These are phyloP conservation scores for Alligator mississippiensis DNA, from an alignment of 2,113 vertebrate species.

Conservation along the genomic window DNA sequence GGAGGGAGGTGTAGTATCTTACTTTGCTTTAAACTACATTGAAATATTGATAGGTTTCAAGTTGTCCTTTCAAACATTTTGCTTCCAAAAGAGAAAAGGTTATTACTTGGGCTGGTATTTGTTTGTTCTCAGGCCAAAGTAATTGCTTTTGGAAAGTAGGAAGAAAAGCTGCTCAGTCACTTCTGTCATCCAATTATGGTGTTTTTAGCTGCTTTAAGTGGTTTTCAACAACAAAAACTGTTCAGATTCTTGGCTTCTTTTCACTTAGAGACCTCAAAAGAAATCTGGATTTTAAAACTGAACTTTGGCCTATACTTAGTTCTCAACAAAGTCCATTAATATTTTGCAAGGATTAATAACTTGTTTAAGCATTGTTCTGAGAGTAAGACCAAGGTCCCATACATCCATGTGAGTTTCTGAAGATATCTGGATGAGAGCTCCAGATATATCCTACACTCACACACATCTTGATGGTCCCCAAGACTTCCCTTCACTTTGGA, in stretches of 20 bases:
- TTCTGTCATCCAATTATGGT: not conserved
- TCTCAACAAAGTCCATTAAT: not conserved
- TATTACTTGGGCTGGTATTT: not conserved
- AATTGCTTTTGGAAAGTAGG: not conserved
- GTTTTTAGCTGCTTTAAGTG: not conserved
- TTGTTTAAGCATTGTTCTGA: not conserved
- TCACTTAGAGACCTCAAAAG: not conserved
- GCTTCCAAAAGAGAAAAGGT: not conserved
- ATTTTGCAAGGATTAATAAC: not conserved
- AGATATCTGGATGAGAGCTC: not conserved
- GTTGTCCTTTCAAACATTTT: not conserved
- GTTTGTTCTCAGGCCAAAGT: not conserved
- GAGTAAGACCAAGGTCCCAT: not conserved
- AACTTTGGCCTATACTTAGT: not conserved
- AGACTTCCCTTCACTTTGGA: not conserved
- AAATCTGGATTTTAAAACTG: not conserved
- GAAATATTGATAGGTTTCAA: not conserved
- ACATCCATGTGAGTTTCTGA: too few species aligned
- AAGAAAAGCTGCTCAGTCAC: not conserved
- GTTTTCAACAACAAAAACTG: not conserved
- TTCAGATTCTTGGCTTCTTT: not conserved
- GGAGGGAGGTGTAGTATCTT: not conserved
- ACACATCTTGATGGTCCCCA: not conserved
- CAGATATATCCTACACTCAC: not conserved
- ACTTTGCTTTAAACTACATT: not conserved